A percentile compares a stretch with the other conserved stretches of the same genome.
phyloP scores from a whole-genome alignment of 2,888 invertebrate species.

The Cenopis cana region DNA sequence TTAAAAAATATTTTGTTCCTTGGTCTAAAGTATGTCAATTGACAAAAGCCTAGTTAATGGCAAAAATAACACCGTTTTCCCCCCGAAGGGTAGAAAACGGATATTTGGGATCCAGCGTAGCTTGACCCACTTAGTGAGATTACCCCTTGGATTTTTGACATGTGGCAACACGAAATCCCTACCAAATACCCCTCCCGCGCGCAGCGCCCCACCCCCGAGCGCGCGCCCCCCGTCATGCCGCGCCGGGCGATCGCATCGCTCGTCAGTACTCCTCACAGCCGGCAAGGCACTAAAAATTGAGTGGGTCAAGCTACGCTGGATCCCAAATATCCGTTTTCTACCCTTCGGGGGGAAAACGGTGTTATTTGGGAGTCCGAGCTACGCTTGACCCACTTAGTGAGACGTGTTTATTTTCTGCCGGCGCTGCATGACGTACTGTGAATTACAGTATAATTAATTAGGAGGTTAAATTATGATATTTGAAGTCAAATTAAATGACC shows the following conservation, averaged over 20 bases:
- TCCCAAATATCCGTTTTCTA: conserved; percentile 12
- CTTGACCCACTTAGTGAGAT: too few relatives aligned
- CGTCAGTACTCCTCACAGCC: conserved; percentile 1
- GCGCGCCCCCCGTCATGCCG: neutral
- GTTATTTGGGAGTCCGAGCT: conserved; percentile 16
- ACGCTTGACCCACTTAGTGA: conserved; percentile 10
- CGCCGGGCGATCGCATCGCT: conserved; percentile 4
- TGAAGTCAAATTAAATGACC: too few relatives aligned
- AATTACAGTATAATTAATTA: neutral
- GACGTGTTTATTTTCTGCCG: conserved; percentile 4
- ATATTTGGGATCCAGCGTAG: too few relatives aligned
- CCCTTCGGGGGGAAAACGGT: too few relatives aligned
- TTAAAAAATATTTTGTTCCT: too few relatives aligned
- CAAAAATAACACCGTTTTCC: too few relatives aligned
- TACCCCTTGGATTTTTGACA: too few relatives aligned
- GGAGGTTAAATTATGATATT: too few relatives aligned
- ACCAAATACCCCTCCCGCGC: neutral
- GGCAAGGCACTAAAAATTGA: conserved; percentile 3
- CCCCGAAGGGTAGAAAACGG: too few relatives aligned
- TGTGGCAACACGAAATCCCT: too few relatives aligned
- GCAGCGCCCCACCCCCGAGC: neutral
- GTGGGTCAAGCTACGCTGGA: conserved; percentile 16
- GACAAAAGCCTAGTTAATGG: too few relatives aligned
- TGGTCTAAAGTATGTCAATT: too few relatives aligned
- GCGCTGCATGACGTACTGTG: neutral